Evolutionary conservation across 2,113 vertebrate species (phyloP), one percentile per base, ranked within the genome.

Genomic region (Gambusia holbrooki): DNA sequence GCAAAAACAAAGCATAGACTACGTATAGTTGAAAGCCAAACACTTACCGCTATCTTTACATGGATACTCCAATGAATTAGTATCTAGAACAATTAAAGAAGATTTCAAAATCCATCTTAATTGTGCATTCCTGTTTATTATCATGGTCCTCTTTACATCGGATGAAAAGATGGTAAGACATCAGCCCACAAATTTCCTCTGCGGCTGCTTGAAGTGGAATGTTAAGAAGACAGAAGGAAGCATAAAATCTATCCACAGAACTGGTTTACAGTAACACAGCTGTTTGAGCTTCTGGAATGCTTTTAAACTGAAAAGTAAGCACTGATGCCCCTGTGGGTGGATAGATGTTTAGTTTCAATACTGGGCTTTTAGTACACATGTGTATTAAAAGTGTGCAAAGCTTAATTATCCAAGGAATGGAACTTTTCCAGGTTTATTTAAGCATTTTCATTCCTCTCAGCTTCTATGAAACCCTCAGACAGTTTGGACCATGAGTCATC

Each of bases 71-170:
- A 62, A 4, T 37, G 45, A 37, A 60, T 32, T 64, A 35, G 19
- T 51, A 62, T 33, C 71, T 74, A 64, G 2, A 73, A 32, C 33
- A 73, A 76, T 71, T 4, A 77, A 58, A 79, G 80, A 88, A 67
- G 63, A 6, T 11, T 25, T 17, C 11, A 9, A 51, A 19, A 65
- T 73, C n/a, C 1, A 17, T 33, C 1, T 65, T 58, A 17, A 19
- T 40, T 89, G 83, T 86, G 88, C 84, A 91, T 91, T 90, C 79
- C 69, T 83, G 71, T 79, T 93, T 89, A 87, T 90, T 89, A 71
- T 82, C 54, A 77, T 74, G 28, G 22, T 87, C 42, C 48, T 82
- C 76, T 87, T 85, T 86, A 91, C 83, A 90, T 69, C 71, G 66
- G 27, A 74, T 87, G 86, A 81, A 88, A 62, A 65, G 29, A 86